Evolutionary conservation across 2,888 invertebrate genomes (phyloP).

Genomic region (Andrena fulva): DNA sequence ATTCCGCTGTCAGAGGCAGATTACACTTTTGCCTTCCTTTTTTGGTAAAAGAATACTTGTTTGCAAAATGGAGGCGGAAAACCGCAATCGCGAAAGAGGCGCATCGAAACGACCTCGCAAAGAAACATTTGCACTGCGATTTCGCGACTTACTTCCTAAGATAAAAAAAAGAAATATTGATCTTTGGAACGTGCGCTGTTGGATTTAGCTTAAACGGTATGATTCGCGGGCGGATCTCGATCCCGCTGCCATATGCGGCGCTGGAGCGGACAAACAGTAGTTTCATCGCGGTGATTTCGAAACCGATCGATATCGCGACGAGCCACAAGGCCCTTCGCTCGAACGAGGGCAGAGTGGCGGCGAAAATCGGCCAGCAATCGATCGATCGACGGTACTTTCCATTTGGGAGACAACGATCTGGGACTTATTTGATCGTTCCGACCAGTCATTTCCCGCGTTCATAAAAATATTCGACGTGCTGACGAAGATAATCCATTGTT

Average conservation of each 20-base stretch:
- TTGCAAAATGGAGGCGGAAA: not conserved
- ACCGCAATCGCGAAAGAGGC: not conserved
- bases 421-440: not conserved
- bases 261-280: not conserved
- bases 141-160: constrained; percentile 4
- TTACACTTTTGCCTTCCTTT: no score
- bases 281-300: constrained; percentile 33
- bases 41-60: no score
- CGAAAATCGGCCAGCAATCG: constrained; percentile 16
- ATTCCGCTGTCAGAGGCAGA: no score
- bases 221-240: constrained; percentile 12
- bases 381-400: not conserved
- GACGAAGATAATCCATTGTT: no score
- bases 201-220: constrained; percentile 21
- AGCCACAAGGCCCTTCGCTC: constrained; percentile 13
- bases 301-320: constrained; percentile 46
- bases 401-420: not conserved
- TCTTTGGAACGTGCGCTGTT: not conserved
- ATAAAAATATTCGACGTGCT: no score
- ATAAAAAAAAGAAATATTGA: constrained; percentile 10
- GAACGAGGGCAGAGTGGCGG: constrained; percentile 9
- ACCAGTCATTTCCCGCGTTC: not conserved
- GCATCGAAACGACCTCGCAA: no score
- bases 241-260: constrained; percentile 43
- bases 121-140: not conserved